Base-by-base conservation (phyloP, 2,113 vertebrate genomes). In the Pangasianodon gigas region DNA sequence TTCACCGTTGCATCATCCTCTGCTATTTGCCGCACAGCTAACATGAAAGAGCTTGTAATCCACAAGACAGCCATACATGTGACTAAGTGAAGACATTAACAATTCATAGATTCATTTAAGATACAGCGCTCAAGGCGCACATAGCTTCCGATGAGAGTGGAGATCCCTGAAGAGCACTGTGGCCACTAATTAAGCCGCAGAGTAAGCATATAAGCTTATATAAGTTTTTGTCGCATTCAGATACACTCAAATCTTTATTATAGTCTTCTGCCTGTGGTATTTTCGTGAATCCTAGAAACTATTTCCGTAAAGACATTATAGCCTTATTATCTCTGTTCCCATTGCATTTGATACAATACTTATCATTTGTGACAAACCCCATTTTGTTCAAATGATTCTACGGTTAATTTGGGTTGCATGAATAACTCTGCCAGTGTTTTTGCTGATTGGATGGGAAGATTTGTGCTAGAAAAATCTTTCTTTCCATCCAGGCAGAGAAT, bases 31-130 rank as follows among this genome's bases (percentile, higher is more conserved):
- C 46, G 32, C 69, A 77, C 75, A 75, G 85, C 82, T 65, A 87
- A 89, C 85, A 85, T 88, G 88, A 85, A 89, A 88, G 86, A 32
- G 82, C 69, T 46, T 88, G 86, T 88, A 91, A 89, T 88, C 60
- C 87, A 52, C 81, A 81, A 91, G 71, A 82, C 85, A 84, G 88
- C 74, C 52, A 84, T 84, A 85, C 84, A 86, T 86, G 89, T 81
- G 88, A 88, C 86, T 85, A 86, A 74, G 91, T 87, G 65, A 88
- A 58, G 32, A 65, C 89, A 91, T 90, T 91, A 87, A 92, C 60
- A 87, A 91, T 87, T 90, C 89, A 91, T 91, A 77, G 77, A 84
- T 86, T 86, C 71, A 88, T 90, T 90, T 90, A 88, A 85, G 54
- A 82, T 85, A 85, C 81, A 89, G 89, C 37, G 46, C 86, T 91